Percentiles rank a stretch among this genome's conserved stretches.
Conservation (phyloP, 2,797 vertebrate species). For the Chiropotes sagulatus region DNA sequence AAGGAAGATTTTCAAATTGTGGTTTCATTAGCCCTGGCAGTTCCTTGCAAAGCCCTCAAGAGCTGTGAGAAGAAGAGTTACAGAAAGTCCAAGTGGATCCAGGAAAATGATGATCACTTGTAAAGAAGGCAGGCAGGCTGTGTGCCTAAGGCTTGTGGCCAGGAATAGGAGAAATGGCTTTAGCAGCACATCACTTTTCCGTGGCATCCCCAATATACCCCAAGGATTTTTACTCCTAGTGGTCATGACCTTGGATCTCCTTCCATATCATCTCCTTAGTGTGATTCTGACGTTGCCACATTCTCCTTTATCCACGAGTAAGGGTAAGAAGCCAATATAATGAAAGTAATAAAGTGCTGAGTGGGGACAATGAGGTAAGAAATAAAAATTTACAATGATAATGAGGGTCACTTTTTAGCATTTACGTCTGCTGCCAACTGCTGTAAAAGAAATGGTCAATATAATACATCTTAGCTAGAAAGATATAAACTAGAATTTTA, state of each 20-base stretch:
- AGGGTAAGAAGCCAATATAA: not conserved
- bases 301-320: not conserved
- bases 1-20: not conserved
- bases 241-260: not conserved
- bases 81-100: not conserved
- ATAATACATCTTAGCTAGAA: not conserved
- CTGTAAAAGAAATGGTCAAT: not conserved
- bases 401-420: not conserved
- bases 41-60: not conserved
- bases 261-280: not conserved
- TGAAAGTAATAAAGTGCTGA: not conserved
- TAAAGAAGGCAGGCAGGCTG: not conserved
- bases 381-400: not conserved
- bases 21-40: not conserved
- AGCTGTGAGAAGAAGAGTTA: not conserved
- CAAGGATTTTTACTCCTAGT: not conserved
- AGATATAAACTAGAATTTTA: not conserved
- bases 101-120: not conserved
- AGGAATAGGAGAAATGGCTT: not conserved
- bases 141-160: not conserved
- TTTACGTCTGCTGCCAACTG: not conserved
- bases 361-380: not conserved
- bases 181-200: not conserved
- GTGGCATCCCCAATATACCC: no score
- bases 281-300: not conserved